Percentiles rank a stretch among this genome's conserved stretches.
phyloP scores from a whole-genome alignment of 2,797 vertebrate species.

The Tauraco hartlaubi region DNA sequence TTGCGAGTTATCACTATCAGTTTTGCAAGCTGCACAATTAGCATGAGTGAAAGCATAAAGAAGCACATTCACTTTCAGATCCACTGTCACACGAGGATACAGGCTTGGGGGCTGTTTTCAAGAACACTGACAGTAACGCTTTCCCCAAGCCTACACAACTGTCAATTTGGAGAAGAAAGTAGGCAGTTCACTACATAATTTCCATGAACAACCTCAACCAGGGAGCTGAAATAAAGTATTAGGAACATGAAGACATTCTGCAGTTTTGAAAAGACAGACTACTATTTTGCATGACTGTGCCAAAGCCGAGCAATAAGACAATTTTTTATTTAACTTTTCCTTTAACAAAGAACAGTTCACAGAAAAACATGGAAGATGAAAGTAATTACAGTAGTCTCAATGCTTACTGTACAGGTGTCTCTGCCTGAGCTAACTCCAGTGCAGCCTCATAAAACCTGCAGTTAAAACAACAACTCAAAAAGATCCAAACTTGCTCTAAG shows the following conservation, averaged over 20 bases:
- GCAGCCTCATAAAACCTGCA: not conserved
- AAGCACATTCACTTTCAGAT: constrained; percentile 43
- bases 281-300: not conserved
- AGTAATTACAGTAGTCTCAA: not conserved
- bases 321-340: not conserved
- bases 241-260: constrained; percentile 23
- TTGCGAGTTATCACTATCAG: constrained; percentile 49
- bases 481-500: not conserved
- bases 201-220: constrained; percentile 44
- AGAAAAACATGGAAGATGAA: not conserved
- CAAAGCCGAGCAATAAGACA: not conserved
- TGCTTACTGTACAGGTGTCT: not conserved
- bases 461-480: not conserved
- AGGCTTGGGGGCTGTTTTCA: constrained; percentile 60
- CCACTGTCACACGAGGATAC: constrained; percentile 35
- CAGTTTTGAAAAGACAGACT: constrained; percentile 23
- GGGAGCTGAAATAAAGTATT: constrained; percentile 34
- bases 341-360: not conserved
- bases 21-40: constrained; percentile 60
- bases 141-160: constrained; percentile 73
- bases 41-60: constrained; percentile 50
- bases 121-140: constrained; percentile 59
- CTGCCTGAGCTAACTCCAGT: not conserved
- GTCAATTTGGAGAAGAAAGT: constrained; percentile 63
- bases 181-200: constrained; percentile 46